Evolutionary conservation across 2,113 vertebrate genomes (phyloP).

Genomic region (Xiphophorus couchianus): DNA sequence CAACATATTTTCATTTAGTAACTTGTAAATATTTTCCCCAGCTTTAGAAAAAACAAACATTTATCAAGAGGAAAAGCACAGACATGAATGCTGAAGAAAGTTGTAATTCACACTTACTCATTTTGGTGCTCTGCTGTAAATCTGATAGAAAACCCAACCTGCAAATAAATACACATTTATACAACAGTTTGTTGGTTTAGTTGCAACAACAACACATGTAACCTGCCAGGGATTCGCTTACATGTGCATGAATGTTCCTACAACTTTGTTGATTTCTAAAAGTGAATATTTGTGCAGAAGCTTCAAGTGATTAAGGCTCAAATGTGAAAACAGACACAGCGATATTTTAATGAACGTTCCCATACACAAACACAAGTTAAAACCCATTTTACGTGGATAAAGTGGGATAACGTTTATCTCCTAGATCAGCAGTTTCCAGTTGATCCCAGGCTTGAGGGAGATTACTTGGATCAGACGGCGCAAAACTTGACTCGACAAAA

Average conservation of each 20-base stretch:
- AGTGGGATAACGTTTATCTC: background rate
- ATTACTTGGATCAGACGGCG: background rate
- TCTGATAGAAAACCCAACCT: constrained; percentile 51
- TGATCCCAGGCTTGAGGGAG: background rate
- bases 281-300: too few relatives aligned
- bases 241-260: too few relatives aligned
- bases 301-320: background rate
- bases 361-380: background rate
- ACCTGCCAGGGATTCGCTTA: too few relatives aligned
- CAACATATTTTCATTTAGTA: too few relatives aligned
- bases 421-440: background rate
- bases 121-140: constrained; percentile 28
- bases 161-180: constrained; percentile 20
- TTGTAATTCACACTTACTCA: constrained; percentile 46
- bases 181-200: background rate
- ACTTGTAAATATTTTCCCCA: too few relatives aligned
- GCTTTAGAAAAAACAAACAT: too few relatives aligned
- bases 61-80: too few relatives aligned
- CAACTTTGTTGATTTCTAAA: too few relatives aligned
- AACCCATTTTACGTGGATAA: background rate
- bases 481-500: background rate
- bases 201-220: background rate
- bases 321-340: background rate
- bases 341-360: background rate
- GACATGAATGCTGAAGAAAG: background rate